phyloP scores from a whole-genome alignment of 1,140 invertebrate genomes.

The Mya arenaria region DNA sequence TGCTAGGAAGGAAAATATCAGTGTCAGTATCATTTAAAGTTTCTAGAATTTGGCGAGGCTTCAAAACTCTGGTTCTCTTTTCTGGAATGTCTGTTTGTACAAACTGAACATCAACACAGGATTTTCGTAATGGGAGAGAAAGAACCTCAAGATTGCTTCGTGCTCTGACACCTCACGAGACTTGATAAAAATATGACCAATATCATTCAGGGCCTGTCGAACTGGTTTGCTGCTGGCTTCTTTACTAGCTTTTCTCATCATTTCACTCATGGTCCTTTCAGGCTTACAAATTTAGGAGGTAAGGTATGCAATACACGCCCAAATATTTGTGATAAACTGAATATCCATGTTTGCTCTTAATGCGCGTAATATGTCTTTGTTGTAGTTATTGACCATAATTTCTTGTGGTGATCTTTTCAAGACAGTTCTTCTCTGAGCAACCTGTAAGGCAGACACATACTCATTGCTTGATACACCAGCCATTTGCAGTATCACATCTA shows the following conservation, averaged over 20 bases:
- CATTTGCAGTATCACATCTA: constrained; percentile 40
- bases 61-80: constrained; percentile 31
- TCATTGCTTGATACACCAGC: constrained; percentile 33
- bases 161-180: constrained; percentile 40
- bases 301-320: constrained; percentile 40
- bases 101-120: constrained; percentile 35
- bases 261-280: constrained; percentile 33
- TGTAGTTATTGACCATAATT: constrained; percentile 50
- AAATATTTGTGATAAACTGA: constrained; percentile 45
- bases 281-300: constrained; percentile 46
- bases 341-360: constrained; percentile 51
- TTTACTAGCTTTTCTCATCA: constrained; percentile 44
- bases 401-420: constrained; percentile 35
- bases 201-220: constrained; percentile 23
- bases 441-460: constrained; percentile 40
- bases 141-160: constrained; percentile 47
- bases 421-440: constrained; percentile 40
- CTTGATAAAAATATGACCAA: constrained; percentile 41
- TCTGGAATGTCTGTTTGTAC: constrained; percentile 43
- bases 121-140: constrained; percentile 44
- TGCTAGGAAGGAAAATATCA: constrained; percentile 29
- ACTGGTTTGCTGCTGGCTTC: constrained; percentile 46
- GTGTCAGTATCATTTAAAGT: constrained; percentile 25
- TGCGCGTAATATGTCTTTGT: constrained; percentile 28
- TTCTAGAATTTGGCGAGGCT: constrained; percentile 35